These are phyloP conservation scores for Amphiprion clarkii DNA, from an alignment of 2,797 vertebrate genomes.

Conservation along the genomic window DNA sequence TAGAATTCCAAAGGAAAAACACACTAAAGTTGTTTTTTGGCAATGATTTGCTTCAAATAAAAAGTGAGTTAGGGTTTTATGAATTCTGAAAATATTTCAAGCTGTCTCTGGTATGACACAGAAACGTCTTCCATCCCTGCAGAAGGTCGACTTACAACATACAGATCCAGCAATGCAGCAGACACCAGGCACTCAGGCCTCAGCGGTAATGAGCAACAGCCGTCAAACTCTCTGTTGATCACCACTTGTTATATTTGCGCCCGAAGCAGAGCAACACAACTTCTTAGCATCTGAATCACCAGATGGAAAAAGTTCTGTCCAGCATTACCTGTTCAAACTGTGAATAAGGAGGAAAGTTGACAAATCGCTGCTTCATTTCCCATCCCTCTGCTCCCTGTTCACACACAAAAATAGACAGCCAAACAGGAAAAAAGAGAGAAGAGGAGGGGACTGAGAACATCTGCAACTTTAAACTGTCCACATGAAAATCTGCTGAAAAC, in stretches of 20 bases:
- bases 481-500: conserved; percentile 63
- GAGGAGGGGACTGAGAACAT: conserved; percentile 34
- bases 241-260: conserved; percentile 28
- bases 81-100: conserved; percentile 66
- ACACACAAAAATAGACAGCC: conserved; percentile 17
- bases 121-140: conserved; percentile 59
- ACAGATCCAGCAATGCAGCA: conserved; percentile 38
- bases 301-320: conserved; percentile 19
- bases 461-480: conserved; percentile 51
- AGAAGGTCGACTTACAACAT: conserved; percentile 46
- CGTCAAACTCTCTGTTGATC: conserved; percentile 22
- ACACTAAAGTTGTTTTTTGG: conserved; percentile 15
- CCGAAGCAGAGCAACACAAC: conserved; percentile 7
- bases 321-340: conserved; percentile 22
- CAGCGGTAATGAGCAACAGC: conserved; percentile 61
- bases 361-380: conserved; percentile 45
- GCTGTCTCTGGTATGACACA: conserved; percentile 62
- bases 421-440: conserved; percentile 28
- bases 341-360: conserved; percentile 40
- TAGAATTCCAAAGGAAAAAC: conserved; percentile 30
- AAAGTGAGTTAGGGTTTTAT: conserved; percentile 55
- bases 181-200: conserved; percentile 41
- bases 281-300: conserved; percentile 35
- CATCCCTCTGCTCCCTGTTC: conserved; percentile 26
- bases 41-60: conserved; percentile 49